Evolutionary conservation across 2,888 invertebrate species (phyloP).

Genomic region (Liodrosophila aerea): DNA sequence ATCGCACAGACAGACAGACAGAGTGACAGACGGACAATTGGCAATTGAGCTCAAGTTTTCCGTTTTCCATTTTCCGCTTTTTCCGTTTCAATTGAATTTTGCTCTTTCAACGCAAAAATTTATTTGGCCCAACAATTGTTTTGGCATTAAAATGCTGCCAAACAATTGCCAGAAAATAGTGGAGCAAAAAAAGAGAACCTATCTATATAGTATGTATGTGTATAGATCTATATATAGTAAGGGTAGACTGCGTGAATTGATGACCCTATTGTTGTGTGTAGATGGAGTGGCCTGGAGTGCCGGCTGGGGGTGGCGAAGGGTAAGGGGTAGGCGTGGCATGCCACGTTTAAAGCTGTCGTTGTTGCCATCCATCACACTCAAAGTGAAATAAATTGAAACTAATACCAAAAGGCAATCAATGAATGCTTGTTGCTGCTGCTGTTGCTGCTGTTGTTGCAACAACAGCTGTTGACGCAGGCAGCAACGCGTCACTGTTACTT

Average conservation of each 20-base stretch:
- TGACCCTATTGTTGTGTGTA: constrained; percentile 38
- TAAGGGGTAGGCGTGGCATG: constrained; percentile 26
- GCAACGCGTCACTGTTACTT: constrained; percentile 52
- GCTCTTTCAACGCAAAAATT: constrained; percentile 45
- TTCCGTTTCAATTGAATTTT: constrained; percentile 43
- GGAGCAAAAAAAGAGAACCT: background rate
- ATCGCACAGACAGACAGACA: background rate
- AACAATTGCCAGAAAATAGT: constrained; percentile 1
- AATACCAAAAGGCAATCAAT: constrained; percentile 76
- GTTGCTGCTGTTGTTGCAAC: constrained; percentile 23
- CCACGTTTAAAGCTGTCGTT: constrained; percentile 60
- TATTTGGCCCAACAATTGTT: constrained; percentile 71
- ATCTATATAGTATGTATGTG: background rate
- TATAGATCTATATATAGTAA: constrained; percentile 1
- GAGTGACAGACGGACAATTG: constrained; percentile 2
- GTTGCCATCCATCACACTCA: constrained; percentile 75
- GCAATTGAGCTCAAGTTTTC: constrained; percentile 17
- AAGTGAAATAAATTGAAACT: constrained; percentile 77
- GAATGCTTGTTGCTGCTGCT: constrained; percentile 45
- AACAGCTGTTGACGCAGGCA: constrained; percentile 41
- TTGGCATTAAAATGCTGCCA: constrained; percentile 61
- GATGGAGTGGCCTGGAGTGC: constrained; percentile 17
- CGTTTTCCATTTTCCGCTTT: background rate
- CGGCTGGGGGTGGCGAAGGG: constrained; percentile 3
- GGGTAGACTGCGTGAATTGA: constrained; percentile 48